Evolutionary conservation across 1,140 invertebrate species (phyloP).

Genomic region (Drosophila bocqueti): DNA sequence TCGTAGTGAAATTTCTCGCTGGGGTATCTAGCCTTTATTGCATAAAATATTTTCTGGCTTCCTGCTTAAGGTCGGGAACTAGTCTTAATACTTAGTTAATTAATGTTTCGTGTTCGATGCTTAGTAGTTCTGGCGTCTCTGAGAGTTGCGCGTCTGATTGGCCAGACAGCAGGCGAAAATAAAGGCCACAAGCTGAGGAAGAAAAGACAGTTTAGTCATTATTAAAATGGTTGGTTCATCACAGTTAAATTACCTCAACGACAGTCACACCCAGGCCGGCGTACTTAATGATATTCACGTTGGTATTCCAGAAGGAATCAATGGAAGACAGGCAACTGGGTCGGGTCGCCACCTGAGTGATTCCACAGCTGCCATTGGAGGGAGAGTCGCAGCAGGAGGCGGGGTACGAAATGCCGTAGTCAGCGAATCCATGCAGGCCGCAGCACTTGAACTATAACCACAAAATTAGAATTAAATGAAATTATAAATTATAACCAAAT

Average conservation of each 20-base stretch:
- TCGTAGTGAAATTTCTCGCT: background rate
- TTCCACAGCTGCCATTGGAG: conserved; percentile 71
- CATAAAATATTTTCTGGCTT: background rate
- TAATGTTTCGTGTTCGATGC: background rate
- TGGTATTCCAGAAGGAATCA: conserved; percentile 84
- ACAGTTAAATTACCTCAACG: conserved; percentile 87
- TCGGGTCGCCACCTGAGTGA: conserved; percentile 69
- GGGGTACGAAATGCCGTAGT: conserved; percentile 84
- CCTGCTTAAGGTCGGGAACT: background rate
- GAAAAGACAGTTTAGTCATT: background rate
- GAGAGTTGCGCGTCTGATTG: conserved; percentile 76
- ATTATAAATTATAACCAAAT: background rate
- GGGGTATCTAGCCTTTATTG: background rate
- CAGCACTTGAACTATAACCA: conserved; percentile 88
- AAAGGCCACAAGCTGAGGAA: conserved; percentile 71
- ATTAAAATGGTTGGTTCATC: background rate
- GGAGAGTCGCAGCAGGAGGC: conserved; percentile 84
- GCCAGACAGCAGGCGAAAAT: conserved; percentile 80
- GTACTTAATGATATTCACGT: conserved; percentile 87
- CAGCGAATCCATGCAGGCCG: conserved; percentile 85
- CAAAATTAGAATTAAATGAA: background rate
- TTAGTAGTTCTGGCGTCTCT: conserved; percentile 70
- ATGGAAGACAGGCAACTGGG: conserved; percentile 85
- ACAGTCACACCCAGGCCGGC: conserved; percentile 89
- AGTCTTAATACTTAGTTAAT: conserved; percentile 7